Conservation (phyloP, 2,113 vertebrate genomes). For the Eudyptes chrysolophus region DNA sequence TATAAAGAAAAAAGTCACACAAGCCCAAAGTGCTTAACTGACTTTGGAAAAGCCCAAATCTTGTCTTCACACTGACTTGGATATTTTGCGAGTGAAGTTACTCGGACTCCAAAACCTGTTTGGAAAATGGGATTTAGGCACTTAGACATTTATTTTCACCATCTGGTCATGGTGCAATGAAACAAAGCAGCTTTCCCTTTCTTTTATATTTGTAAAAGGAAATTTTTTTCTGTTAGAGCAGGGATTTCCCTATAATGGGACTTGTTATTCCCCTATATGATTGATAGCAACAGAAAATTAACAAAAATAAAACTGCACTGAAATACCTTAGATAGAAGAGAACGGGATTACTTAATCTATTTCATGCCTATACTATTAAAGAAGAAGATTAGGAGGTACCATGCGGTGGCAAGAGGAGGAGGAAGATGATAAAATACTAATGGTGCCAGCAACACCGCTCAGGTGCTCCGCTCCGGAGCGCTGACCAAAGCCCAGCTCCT, state of each 20-base stretch:
- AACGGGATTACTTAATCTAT: too few relatives aligned
- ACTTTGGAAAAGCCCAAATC: not conserved
- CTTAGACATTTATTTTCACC: not conserved
- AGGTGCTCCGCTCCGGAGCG: not conserved
- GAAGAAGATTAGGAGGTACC: not conserved
- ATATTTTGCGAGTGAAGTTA: not conserved
- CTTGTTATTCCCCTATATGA: rapidly evolving
- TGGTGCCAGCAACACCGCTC: rapidly evolving
- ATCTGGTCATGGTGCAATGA: not conserved
- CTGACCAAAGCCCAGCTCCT: not conserved
- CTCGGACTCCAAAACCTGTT: not conserved
- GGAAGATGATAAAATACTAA: not conserved
- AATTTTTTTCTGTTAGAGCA: not conserved
- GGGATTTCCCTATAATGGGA: not conserved
- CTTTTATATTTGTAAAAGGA: not conserved
- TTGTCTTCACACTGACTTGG: not conserved
- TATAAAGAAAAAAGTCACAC: not conserved
- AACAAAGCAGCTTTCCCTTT: not conserved
- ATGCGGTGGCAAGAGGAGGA: not conserved
- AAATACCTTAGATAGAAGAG: not conserved
- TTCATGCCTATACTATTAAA: not conserved
- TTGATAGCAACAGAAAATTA: not conserved
- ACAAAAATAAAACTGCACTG: not conserved
- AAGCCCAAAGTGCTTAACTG: rapidly evolving
- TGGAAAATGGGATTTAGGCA: not conserved